Percentiles rank a stretch among this genome's conserved stretches.
Evolutionary conservation across 2,113 vertebrate species (phyloP).

Genomic region (Pithys albifrons): DNA sequence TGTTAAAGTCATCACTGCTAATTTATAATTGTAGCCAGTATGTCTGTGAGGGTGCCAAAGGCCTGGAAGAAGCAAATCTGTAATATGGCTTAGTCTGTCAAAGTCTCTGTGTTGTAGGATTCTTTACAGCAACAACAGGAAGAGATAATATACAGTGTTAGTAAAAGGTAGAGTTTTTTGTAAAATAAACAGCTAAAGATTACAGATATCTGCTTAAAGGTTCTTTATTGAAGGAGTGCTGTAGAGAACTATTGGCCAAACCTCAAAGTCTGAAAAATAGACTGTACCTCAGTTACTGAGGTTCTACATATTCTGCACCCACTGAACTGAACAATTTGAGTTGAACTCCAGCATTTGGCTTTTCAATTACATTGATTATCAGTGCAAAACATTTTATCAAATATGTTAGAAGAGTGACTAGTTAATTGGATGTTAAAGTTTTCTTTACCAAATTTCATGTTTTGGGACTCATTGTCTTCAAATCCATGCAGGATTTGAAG

Average conservation of each 20-base stretch:
- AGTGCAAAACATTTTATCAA: neutral
- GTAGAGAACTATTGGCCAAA: neutral
- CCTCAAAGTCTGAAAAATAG: neutral
- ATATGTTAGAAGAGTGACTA: neutral
- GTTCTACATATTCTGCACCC: neutral
- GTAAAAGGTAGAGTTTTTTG: neutral
- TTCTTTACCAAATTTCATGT: neutral
- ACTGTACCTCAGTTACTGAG: neutral
- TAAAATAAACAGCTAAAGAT: neutral
- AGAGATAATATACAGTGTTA: neutral
- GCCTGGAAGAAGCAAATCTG: neutral
- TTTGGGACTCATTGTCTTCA: neutral
- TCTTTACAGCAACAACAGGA: neutral
- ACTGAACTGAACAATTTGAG: neutral
- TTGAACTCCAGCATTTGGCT: neutral
- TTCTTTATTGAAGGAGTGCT: neutral
- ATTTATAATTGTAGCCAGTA: neutral
- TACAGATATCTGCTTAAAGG: neutral
- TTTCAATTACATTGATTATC: neutral
- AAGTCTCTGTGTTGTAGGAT: neutral
- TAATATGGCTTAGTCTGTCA: neutral
- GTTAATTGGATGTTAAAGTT: neutral
- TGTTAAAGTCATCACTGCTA: neutral
- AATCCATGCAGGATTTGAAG: neutral
- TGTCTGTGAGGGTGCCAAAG: neutral